Evolutionary conservation across 2,888 invertebrate species (phyloP).

Genomic region (Phlogophora meticulosa): DNA sequence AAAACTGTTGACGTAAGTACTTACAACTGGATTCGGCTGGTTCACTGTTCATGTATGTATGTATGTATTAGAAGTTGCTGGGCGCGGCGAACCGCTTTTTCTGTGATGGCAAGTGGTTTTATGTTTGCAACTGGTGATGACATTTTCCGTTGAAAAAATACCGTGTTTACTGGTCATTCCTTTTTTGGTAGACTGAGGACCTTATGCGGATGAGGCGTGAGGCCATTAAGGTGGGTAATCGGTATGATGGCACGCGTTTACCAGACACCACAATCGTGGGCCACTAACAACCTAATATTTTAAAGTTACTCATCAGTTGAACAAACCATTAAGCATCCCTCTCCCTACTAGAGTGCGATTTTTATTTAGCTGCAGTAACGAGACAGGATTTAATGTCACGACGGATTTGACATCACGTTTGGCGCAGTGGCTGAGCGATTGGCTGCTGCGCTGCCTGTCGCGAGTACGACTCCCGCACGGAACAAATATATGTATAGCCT

Average conservation of each 20-base stretch:
- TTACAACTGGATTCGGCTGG: constrained; percentile 44
- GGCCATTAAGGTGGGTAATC: constrained; percentile 12
- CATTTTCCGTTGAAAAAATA: constrained; percentile 32
- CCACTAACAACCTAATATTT: background rate
- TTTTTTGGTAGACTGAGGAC: constrained; percentile 19
- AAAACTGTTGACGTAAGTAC: constrained; percentile 27
- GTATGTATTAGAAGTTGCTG: constrained; percentile 15
- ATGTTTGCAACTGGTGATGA: constrained; percentile 36
- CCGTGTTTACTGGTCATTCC: constrained; percentile 17
- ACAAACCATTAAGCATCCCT: background rate
- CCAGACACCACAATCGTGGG: background rate
- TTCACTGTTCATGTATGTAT: constrained; percentile 20
- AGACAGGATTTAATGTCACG: too few relatives aligned
- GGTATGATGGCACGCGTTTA: constrained; percentile 7
- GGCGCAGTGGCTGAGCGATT: too few relatives aligned
- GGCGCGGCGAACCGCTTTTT: constrained; percentile 37
- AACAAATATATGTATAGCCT: too few relatives aligned
- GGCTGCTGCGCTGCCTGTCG: too few relatives aligned
- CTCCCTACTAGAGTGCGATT: too few relatives aligned
- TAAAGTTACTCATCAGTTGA: background rate
- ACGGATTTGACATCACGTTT: too few relatives aligned
- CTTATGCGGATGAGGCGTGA: constrained; percentile 16
- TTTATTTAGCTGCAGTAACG: too few relatives aligned
- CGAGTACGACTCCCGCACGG: too few relatives aligned
- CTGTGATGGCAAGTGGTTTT: constrained; percentile 12